Evolutionary conservation across 1,140 invertebrate genomes (phyloP).

Genomic region (Camponotus pennsylvanicus): DNA sequence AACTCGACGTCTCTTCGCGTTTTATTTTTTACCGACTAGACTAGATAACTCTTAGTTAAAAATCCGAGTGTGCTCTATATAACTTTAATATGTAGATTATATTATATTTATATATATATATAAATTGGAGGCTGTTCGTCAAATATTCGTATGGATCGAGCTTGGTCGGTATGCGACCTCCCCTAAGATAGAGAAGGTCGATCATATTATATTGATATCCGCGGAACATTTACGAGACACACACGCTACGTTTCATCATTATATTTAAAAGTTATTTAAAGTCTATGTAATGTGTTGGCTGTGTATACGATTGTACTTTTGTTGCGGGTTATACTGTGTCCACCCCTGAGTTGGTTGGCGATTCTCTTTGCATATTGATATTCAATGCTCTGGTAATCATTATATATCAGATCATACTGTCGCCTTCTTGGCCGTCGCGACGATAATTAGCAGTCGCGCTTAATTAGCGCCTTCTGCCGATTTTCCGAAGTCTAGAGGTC

Average conservation of each 20-base stretch:
- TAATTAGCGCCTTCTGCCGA: not conserved
- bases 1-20: constrained; percentile 23
- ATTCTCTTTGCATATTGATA: constrained; percentile 67
- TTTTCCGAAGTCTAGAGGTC: not conserved
- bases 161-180: constrained; percentile 53
- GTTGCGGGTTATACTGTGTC: constrained; percentile 84
- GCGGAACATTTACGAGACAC: constrained; percentile 56
- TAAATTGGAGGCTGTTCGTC: constrained; percentile 51
- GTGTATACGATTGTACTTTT: constrained; percentile 86
- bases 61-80: constrained; percentile 52
- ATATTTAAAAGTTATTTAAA: constrained; percentile 80
- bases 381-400: constrained; percentile 65
- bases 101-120: constrained; percentile 18
- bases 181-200: constrained; percentile 12
- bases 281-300: constrained; percentile 84
- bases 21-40: constrained; percentile 54
- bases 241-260: constrained; percentile 70
- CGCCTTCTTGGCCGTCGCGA: constrained; percentile 42
- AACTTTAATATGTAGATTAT: constrained; percentile 29
- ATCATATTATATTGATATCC: constrained; percentile 64
- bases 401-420: constrained; percentile 58
- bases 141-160: constrained; percentile 57
- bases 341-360: constrained; percentile 84
- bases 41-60: constrained; percentile 56
- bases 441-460: constrained; percentile 17